Conservation (phyloP, 2,888 invertebrate genomes). For the Trachelus stipa region DNA sequence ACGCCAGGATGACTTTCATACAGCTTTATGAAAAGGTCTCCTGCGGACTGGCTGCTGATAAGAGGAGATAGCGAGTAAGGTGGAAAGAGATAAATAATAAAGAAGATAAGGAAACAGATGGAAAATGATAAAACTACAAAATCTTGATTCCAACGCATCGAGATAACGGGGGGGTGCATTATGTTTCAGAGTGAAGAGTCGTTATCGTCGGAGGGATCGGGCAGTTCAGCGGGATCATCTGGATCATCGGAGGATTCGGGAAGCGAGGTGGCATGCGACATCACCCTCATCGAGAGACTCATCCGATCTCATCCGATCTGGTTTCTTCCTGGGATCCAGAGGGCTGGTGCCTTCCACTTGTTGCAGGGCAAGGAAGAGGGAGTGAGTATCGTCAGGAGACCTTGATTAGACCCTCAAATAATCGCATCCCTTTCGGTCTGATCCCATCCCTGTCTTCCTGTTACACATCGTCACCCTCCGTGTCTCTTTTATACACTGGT, state of each 20-base stretch:
- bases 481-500: background rate
- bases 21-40: background rate
- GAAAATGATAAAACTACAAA: background rate
- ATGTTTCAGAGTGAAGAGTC: conserved; percentile 75
- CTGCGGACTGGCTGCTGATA: background rate
- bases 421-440: background rate
- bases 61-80: background rate
- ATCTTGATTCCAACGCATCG: background rate
- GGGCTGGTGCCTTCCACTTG: conserved; percentile 93
- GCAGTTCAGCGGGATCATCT: conserved; percentile 63
- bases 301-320: conserved; percentile 94
- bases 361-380: conserved; percentile 94
- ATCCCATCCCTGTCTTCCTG: background rate
- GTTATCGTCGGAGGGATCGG: conserved; percentile 74
- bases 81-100: background rate
- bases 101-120: background rate
- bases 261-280: conserved; percentile 84
- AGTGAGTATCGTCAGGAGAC: conserved; percentile 69
- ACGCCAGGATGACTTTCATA: conserved; percentile 4
- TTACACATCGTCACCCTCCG: background rate
- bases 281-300: conserved; percentile 86
- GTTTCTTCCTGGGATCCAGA: conserved; percentile 93
- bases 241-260: conserved; percentile 69
- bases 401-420: conserved; percentile 1
- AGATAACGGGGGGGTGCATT: background rate